Evolutionary conservation across 2,113 vertebrate species (phyloP).

Genomic region (Alosa alosa): DNA sequence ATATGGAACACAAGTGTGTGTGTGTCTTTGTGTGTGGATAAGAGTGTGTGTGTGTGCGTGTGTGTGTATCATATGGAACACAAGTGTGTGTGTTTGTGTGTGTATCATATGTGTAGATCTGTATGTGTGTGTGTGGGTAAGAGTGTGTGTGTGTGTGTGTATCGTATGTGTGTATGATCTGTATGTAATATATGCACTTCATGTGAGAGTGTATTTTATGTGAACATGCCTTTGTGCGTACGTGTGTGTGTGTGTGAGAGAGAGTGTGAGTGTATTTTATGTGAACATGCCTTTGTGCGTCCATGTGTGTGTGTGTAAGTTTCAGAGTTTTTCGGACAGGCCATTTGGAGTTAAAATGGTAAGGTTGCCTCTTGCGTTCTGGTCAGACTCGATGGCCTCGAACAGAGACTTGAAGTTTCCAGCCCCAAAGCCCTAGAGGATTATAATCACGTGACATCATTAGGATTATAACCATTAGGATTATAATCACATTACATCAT

Average conservation of each 20-base stretch:
- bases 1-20: too few relatives aligned
- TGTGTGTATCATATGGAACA: too few relatives aligned
- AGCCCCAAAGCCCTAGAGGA: slow-evolving; percentile 84
- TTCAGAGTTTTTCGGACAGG: slow-evolving; percentile 60
- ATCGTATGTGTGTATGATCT: background rate
- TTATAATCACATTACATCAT: background rate
- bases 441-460: background rate
- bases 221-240: background rate
- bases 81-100: too few relatives aligned
- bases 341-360: slow-evolving; percentile 77
- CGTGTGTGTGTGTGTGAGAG: background rate
- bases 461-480: too few relatives aligned
- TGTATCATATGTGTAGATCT: too few relatives aligned
- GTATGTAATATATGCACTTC: background rate
- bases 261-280: background rate
- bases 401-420: slow-evolving; percentile 98
- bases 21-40: too few relatives aligned
- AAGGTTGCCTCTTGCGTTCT: slow-evolving; percentile 86
- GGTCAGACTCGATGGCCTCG: slow-evolving; percentile 90
- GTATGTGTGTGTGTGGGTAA: background rate
- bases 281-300: background rate
- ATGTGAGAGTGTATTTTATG: background rate
- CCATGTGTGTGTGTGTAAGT: background rate
- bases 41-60: too few relatives aligned
- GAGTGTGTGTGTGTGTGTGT: background rate